Evolutionary conservation across 2,888 invertebrate species (phyloP).

Genomic region (Eristalis tenax): DNA sequence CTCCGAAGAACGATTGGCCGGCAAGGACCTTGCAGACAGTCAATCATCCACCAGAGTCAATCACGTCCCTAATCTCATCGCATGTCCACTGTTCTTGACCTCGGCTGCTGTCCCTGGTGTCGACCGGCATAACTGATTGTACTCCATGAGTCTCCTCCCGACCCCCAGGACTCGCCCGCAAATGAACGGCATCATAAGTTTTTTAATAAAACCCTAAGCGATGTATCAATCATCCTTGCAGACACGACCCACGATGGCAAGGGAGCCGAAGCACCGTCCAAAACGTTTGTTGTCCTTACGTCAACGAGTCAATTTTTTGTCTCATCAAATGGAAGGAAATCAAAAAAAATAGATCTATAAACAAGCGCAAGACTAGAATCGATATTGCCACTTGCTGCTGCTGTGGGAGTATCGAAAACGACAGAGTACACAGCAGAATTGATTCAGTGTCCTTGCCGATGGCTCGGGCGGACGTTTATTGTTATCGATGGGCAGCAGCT

Average conservation of each 20-base stretch:
- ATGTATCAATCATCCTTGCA: constrained; percentile 20
- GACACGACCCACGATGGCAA: not conserved
- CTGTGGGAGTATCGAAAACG: not conserved
- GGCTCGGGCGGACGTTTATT: constrained; percentile 24
- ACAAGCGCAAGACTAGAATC: not conserved
- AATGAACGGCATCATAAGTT: not conserved
- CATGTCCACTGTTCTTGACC: not conserved
- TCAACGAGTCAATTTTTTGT: not conserved
- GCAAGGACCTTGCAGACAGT: not conserved
- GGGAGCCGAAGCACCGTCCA: not conserved
- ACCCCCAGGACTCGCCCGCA: too few species aligned
- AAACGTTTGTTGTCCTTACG: not conserved
- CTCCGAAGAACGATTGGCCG: not conserved
- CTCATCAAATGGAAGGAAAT: constrained; percentile 11
- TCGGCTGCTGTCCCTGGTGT: not conserved
- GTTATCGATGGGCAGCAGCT: constrained; percentile 22
- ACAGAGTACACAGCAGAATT: constrained; percentile 5
- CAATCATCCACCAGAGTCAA: not conserved
- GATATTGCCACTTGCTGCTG: not conserved
- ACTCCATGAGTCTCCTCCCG: too few species aligned
- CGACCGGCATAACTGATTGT: not conserved
- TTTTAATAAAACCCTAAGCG: constrained; percentile 1
- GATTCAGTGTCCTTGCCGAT: constrained; percentile 17
- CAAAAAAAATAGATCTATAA: not conserved
- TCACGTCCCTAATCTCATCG: not conserved